These are phyloP conservation scores for Agrotis puta DNA, from an alignment of 2,888 invertebrate genomes.

Conservation along the genomic window DNA sequence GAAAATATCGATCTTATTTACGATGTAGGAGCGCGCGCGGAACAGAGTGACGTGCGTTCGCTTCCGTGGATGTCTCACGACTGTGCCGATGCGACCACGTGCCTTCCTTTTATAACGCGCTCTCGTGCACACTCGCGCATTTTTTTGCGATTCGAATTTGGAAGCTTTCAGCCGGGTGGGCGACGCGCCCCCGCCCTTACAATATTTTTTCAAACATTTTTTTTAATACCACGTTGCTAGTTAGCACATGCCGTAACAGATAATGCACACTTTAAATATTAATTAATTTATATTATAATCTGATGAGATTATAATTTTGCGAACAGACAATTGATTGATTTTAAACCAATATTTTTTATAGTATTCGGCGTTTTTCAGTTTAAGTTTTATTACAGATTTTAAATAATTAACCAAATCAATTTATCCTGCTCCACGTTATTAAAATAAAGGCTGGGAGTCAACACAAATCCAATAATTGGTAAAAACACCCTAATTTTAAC, in stretches of 20 bases:
- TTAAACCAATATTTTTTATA: neutral
- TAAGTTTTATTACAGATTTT: neutral
- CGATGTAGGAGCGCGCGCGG: constrained; percentile 79
- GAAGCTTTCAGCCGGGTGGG: constrained; percentile 90
- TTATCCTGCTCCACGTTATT: constrained; percentile 5
- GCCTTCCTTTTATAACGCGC: constrained; percentile 85
- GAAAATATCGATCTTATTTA: constrained; percentile 87
- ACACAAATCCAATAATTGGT: neutral
- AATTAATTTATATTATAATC: constrained; percentile 19
- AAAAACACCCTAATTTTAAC: neutral
- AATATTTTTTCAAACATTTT: constrained; percentile 70
- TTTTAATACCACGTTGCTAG: constrained; percentile 79
- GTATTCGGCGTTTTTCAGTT: neutral
- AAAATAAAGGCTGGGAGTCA: neutral
- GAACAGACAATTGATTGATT: neutral
- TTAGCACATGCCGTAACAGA: constrained; percentile 72
- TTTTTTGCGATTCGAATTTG: constrained; percentile 90
- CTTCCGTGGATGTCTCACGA: constrained; percentile 77
- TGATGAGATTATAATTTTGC: constrained; percentile 9
- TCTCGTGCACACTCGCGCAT: constrained; percentile 85
- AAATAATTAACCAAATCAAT: neutral
- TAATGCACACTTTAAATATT: constrained; percentile 49
- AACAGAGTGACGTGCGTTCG: constrained; percentile 79
- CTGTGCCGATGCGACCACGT: constrained; percentile 85
- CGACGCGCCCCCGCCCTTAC: constrained; percentile 86